Base-by-base conservation (phyloP, 2,113 vertebrate species). In the Heterocephalus glaber region DNA sequence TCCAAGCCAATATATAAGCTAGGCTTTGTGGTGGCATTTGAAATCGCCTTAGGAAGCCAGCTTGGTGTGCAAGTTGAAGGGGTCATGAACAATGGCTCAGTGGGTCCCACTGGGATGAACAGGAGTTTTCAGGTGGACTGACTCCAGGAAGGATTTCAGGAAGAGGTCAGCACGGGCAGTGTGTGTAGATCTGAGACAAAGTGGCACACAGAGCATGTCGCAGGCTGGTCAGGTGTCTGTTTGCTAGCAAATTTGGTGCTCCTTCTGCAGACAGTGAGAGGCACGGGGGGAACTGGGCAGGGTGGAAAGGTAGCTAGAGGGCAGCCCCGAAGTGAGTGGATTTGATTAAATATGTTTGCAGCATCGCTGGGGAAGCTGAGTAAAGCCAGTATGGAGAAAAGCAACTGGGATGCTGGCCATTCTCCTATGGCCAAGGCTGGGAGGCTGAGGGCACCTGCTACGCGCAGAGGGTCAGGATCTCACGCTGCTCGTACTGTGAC, bases 31-130 rank as follows among this genome's bases (percentile, higher is more conserved):
- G 24, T 58, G 17, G n/a, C 33, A 30, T 49, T 47, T 60, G 81
- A 33, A 94, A 77, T 92, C 41, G 26, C 3, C 22, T 74, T 26
- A n/a, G 52, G 66, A 87, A n/a, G 7, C 24, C 0, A 9, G 7
- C 1, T 4, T 3, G 13, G 24, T 9, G 7, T 28, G 2, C 3
- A 7, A 33, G 3, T 20, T 7, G 4, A 13, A 20, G 49, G 33
- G 52, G 16, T 56, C 3, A 47, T 3, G 13, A 44, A 66, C 4
- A 5, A 38, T 10, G 35, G 38, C 41, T 90, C 79, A 2, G 3
- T 33, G 80, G 89, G 60, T 60, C n/a, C 92, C 41, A 20, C 19
- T 49, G 13, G 13, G 54, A 74, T 49, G 56, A 35, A 83, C 7
- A 80, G 47, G 68, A 87, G 70, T 49, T 83, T 86, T 33, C 26